A percentile compares a stretch with the other conserved stretches of the same genome.
These are phyloP conservation scores for Silvanus unidentatus DNA, from an alignment of 2,888 invertebrate genomes.

Conservation along the genomic window DNA sequence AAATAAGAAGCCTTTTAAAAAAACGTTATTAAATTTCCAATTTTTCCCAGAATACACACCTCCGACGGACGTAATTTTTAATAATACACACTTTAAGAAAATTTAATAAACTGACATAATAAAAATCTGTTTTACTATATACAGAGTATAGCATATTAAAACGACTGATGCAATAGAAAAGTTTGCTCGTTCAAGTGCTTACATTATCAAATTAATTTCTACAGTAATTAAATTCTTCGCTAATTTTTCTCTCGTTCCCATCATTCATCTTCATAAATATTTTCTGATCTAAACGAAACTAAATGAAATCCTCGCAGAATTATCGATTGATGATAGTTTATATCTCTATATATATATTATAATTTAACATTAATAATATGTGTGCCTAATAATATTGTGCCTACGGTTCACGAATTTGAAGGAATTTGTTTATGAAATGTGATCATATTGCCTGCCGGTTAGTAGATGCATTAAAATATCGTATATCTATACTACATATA, in stretches of 20 bases:
- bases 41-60: too few species aligned
- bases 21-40: too few species aligned
- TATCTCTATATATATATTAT: too few species aligned
- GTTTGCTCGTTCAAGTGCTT: slow-evolving; percentile 12
- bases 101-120: slow-evolving; percentile 1
- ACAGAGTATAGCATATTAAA: background rate
- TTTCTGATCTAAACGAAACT: too few species aligned
- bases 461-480: slow-evolving; percentile 33
- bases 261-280: too few species aligned
- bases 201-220: slow-evolving; percentile 13
- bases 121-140: too few species aligned
- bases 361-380: too few species aligned
- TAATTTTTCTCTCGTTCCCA: slow-evolving; percentile 9
- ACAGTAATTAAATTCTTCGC: slow-evolving; percentile 14
- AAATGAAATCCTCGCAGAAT: too few species aligned
- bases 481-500: slow-evolving; percentile 25
- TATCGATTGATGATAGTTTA: too few species aligned
- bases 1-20: too few species aligned
- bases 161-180: background rate
- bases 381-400: too few species aligned
- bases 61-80: too few species aligned
- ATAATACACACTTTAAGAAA: background rate
- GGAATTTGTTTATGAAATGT: slow-evolving; percentile 27
- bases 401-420: background rate
- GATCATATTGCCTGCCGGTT: slow-evolving; percentile 20